These are phyloP conservation scores for Xenopus laevis DNA, from an alignment of 2,113 vertebrate genomes.

Conservation along the genomic window DNA sequence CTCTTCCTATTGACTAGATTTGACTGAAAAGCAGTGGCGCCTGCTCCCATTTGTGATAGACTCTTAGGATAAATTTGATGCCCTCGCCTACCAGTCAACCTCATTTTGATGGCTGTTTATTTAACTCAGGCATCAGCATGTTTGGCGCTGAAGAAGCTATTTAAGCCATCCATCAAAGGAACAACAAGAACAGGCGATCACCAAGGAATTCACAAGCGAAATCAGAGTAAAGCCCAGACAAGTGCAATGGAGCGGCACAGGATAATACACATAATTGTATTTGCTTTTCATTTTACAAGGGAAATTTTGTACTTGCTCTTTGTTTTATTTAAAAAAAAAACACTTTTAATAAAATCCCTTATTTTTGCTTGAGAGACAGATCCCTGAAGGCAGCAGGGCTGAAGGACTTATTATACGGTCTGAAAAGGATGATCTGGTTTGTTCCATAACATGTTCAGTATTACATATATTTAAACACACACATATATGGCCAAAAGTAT, in stretches of 20 bases:
- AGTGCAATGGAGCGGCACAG: slow-evolving; percentile 6
- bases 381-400: no score
- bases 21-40: no score
- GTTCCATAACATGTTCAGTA: no score
- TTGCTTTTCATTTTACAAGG: slow-evolving; percentile 39
- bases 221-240: slow-evolving; percentile 9
- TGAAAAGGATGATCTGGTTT: no score
- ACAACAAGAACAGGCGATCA: neutral
- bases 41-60: no score
- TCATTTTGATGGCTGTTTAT: neutral
- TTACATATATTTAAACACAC: no score
- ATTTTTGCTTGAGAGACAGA: neutral
- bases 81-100: no score
- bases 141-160: slow-evolving; percentile 15
- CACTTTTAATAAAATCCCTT: slow-evolving; percentile 5
- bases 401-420: no score
- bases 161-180: slow-evolving; percentile 20
- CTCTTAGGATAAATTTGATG: no score
- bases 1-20: no score
- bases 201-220: slow-evolving; percentile 3
- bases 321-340: slow-evolving; percentile 25
- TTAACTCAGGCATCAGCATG: neutral
- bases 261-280: slow-evolving; percentile 26
- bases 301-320: slow-evolving; percentile 25
- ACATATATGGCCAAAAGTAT: no score